These are phyloP conservation scores for Calycopis cecrops DNA, from an alignment of 1,140 invertebrate species.

Conservation along the genomic window DNA sequence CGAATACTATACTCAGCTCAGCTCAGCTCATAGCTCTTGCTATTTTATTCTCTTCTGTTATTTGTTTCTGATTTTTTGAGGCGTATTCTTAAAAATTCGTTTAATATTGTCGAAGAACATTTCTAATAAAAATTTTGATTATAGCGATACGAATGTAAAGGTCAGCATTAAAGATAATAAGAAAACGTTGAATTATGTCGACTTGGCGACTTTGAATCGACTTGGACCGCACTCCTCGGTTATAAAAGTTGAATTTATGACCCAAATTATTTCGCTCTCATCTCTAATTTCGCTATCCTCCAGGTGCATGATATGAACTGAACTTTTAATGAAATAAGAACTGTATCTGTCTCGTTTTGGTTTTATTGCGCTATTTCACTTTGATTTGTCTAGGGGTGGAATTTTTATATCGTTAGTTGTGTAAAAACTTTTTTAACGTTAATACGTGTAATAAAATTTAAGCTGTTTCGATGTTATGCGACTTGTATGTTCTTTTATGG, in stretches of 20 bases:
- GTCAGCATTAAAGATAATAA: slow-evolving; percentile 70
- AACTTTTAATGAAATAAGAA: slow-evolving; percentile 36
- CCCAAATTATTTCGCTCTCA: slow-evolving; percentile 62
- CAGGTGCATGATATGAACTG: slow-evolving; percentile 58
- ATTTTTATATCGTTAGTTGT: slow-evolving; percentile 31
- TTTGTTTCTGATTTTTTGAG: too few relatives aligned
- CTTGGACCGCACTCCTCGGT: slow-evolving; percentile 34
- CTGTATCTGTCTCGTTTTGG: slow-evolving; percentile 29
- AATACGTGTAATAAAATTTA: slow-evolving; percentile 4
- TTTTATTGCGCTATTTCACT: slow-evolving; percentile 46
- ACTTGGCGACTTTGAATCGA: slow-evolving; percentile 45
- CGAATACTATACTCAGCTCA: too few relatives aligned
- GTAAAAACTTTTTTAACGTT: slow-evolving; percentile 17
- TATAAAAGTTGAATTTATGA: slow-evolving; percentile 72
- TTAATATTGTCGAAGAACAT: too few relatives aligned
- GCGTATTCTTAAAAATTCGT: too few relatives aligned
- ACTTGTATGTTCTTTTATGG: slow-evolving; percentile 1
- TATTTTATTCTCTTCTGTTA: too few relatives aligned
- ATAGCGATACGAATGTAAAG: slow-evolving; percentile 13
- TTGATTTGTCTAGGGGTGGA: slow-evolving; percentile 39
- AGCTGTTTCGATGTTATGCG: slow-evolving; percentile 12
- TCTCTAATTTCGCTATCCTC: slow-evolving; percentile 55
- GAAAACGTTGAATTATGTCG: slow-evolving; percentile 74
- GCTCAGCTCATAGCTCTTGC: too few relatives aligned
- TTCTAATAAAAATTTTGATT: background rate